Base-by-base conservation (phyloP, 2,888 invertebrate species). In the Xestoiulus laeticollis region DNA sequence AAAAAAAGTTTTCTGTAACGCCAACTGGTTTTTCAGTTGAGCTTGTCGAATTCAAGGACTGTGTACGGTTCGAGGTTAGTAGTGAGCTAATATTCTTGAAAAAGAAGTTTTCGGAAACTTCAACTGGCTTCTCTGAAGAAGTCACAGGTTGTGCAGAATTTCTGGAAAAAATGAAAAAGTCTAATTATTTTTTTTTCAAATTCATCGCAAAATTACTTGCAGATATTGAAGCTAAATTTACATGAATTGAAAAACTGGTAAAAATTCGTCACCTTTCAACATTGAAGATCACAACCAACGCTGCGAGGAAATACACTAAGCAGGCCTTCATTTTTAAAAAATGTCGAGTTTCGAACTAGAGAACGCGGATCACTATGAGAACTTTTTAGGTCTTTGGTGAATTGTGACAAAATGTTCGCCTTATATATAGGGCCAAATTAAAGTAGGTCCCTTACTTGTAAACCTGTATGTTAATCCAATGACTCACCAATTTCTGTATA, bases 291-390 rank as follows among this genome's bases (percentile, higher is more conserved):
- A 30, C 78, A 30, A 78, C 78, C 78, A 78, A 30, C 3, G 78
- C 30, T 78, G 78, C 30, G 78, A 78, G 78, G 78, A 78, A 14
- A 78, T 10, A 78, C 78, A 78, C 78, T 1, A 30, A 78, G 8
- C 78, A 78, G 78, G 22, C 30, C 78, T 78, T 26, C 78, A 78
- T 78, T 78, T 78, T 78, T 2, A 30, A n/a, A 78, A 78, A 78
- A 3, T 30, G 48, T 6, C 12, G 12, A 14, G 1, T 30, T 78
- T 78, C 1, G 12, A 30, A 78, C 4, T 1, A 14, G 22, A 78
- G n/a, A 1, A 14, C 3, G 12, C 53, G n/a, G 53, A 53, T 2
- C 4, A 78, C 78, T 1, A 30, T 26, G 12, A 12, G 19, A 14
- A 30, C 1, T 78, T 26, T 30, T 78, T 26, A 78, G 30, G 14